Percentiles rank a stretch among this genome's conserved stretches.
Evolutionary conservation across 2,888 invertebrate species (phyloP).

Genomic region (Harpalus rubripes): DNA sequence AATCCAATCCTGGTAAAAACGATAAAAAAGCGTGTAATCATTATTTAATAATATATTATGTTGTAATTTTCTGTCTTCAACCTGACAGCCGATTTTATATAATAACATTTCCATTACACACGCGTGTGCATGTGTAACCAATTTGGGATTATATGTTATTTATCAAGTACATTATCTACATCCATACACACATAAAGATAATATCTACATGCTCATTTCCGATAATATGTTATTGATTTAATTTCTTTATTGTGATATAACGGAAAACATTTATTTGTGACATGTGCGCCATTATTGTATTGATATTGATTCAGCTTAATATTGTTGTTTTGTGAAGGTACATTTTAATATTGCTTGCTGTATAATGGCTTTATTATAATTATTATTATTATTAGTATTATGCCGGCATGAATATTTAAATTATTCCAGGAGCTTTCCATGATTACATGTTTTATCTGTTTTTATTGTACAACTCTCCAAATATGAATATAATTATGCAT

Average conservation of each 20-base stretch:
- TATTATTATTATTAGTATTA: not conserved
- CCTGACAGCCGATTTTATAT: too few species aligned
- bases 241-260: not conserved
- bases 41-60: too few species aligned
- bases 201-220: not conserved
- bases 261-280: not conserved
- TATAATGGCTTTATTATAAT: not conserved
- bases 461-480: not conserved
- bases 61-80: too few species aligned
- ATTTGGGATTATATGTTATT: too few species aligned
- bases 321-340: not conserved
- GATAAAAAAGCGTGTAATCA: too few species aligned
- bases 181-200: not conserved
- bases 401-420: not conserved
- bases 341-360: not conserved
- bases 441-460: not conserved
- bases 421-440: not conserved
- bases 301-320: not conserved
- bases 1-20: too few species aligned
- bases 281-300: not conserved
- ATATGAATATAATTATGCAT: not conserved
- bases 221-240: slow-evolving; percentile 4
- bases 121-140: too few species aligned
- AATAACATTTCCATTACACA: too few species aligned
- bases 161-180: too few species aligned